These are phyloP conservation scores for Hesperophylax magnus DNA, from an alignment of 1,140 invertebrate species.

Conservation along the genomic window DNA sequence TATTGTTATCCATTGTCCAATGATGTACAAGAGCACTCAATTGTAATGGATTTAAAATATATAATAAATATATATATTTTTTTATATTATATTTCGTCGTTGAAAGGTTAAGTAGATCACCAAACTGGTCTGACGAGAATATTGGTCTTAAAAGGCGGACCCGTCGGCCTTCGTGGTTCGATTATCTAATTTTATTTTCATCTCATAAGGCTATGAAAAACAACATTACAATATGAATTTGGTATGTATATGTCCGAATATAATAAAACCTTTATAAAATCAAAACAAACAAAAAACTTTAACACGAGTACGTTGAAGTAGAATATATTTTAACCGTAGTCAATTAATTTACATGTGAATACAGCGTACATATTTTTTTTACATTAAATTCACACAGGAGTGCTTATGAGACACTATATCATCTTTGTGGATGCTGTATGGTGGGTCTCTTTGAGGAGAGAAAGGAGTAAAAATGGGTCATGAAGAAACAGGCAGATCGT, in stretches of 20 bases:
- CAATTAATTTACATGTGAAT: too few species aligned
- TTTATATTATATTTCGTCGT: neutral
- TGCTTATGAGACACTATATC: too few species aligned
- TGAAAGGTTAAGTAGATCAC: slow-evolving; percentile 23
- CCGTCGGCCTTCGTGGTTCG: slow-evolving; percentile 9
- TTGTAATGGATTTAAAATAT: too few species aligned
- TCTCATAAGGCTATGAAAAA: neutral
- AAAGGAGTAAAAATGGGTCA: too few species aligned
- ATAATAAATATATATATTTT: neutral
- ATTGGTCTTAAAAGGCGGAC: neutral
- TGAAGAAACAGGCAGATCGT: too few species aligned
- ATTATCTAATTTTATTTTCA: slow-evolving; percentile 26
- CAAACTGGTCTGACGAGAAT: neutral
- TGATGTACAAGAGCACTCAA: too few species aligned
- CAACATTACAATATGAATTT: neutral
- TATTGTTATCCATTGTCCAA: neutral
- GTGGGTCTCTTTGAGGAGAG: too few species aligned
- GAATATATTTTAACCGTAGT: neutral
- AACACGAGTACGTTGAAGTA: too few species aligned
- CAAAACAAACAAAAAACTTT: neutral
- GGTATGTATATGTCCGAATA: neutral
- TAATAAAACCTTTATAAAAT: neutral
- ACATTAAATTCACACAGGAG: too few species aligned
- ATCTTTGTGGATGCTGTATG: too few species aligned
- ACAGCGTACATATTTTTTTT: too few species aligned